Evolutionary conservation across 2,113 vertebrate species (phyloP).

Genomic region (Oncorhynchus tshawytscha): DNA sequence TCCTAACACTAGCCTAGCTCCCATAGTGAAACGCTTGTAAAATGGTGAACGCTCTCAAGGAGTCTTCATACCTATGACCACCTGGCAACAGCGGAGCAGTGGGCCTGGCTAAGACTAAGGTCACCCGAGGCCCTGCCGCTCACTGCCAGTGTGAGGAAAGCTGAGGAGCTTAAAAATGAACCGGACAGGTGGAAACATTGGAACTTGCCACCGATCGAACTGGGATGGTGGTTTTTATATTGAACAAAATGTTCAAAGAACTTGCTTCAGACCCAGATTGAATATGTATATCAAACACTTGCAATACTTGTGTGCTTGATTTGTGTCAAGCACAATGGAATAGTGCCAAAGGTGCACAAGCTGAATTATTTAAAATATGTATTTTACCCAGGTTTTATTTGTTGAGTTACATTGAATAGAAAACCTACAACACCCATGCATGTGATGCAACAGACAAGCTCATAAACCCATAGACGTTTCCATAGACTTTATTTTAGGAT

Average conservation of each 20-base stretch:
- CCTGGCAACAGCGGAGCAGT: background rate
- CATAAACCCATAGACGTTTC: conserved; percentile 29
- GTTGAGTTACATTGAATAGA: too few species aligned
- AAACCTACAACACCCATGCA: background rate
- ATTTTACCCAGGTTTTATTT: too few species aligned
- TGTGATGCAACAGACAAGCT: background rate
- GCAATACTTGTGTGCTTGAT: too few species aligned
- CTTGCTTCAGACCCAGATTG: too few species aligned
- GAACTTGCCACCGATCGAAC: background rate
- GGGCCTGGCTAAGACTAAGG: background rate
- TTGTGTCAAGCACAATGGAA: too few species aligned
- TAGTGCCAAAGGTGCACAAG: too few species aligned
- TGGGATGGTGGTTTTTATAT: background rate
- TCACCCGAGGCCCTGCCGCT: background rate
- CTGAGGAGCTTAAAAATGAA: background rate
- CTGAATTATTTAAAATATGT: too few species aligned
- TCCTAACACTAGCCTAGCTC: too few species aligned
- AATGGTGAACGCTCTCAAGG: too few species aligned
- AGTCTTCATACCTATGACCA: background rate
- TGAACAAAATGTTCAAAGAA: too few species aligned
- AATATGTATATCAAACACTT: too few species aligned
- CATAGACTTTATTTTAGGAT: conserved; percentile 74
- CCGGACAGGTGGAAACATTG: background rate
- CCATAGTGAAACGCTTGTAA: too few species aligned
- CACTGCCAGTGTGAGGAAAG: background rate